Base-by-base conservation (phyloP, 2,888 invertebrate genomes). In the Drosophila testacea region DNA sequence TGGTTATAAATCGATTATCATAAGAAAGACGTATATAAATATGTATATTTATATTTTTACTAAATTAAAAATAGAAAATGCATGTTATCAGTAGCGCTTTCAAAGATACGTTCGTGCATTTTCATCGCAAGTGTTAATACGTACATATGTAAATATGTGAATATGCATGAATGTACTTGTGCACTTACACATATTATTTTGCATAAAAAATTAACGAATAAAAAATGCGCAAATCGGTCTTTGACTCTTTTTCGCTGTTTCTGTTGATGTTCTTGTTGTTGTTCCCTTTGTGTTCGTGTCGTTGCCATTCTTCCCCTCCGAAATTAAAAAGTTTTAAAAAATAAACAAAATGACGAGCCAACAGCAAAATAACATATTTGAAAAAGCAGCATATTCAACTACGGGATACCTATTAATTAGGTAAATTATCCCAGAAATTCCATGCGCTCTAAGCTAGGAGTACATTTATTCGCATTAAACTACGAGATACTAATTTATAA, bases 141-240 rank as follows among this genome's bases (percentile, higher is more conserved):
- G 9, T 34, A 42, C 41, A 3, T 48, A 48, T 51, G 13, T 44
- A 13, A 2, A 44, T 48, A 44, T 51, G 13, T 44, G 16, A 2
- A 44, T 16, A 42, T 60, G 13, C 46, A 57, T 47, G 48, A 48
- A 46, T 55, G 16, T 6, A 44, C 48, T 48, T 54, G 52, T 61
- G 48, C 44, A 57, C 39, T 57, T 48, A 32, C 39, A 60, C 46
- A 69, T 44, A 36, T 70, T 55, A 54, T 63, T 77, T 79, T 82
- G 55, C 71, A 74, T 69, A 69, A 52, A 71, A 72, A 83, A 72
- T 75, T 48, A 67, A 66, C 54, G 56, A 27, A 52, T 52, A 61
- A 22, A 57, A 57, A 60, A 73, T 71, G 73, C 75, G 77, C 70
- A 79, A 83, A 65, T 65, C 69, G 75, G 84, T 79, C 79, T 86